Base-by-base conservation (phyloP, 92 coral and sea anemone genomes). In the Heteractis magnifica region DNA sequence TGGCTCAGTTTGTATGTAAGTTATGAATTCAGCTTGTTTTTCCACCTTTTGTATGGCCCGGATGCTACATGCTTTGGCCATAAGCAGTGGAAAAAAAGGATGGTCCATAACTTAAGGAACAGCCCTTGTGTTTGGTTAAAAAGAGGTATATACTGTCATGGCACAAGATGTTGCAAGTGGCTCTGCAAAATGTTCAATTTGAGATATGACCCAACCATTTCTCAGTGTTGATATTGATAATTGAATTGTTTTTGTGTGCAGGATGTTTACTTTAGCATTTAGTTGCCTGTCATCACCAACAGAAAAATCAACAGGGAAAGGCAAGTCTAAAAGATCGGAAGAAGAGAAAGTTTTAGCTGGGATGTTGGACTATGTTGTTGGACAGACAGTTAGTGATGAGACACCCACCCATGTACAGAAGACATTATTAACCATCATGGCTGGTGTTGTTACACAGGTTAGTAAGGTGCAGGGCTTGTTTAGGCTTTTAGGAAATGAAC, bases 391-490 rank as follows among this genome's bases (percentile, higher is more conserved):
- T 41, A 51, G 91, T 8, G 48, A 78, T 4, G 93, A 92, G 77
- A 90, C 98, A 16, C 98, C 98, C 48, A 81, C 85, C 49, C 71
- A 86, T 56, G 89, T 90, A 64, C 85, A 87, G 77, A 89, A 87
- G 52, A 79, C 56, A 16, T 78, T 95, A 51, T 81, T 94, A 73
- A 71, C 88, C 5, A 81, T 90, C 16, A 82, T 94, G 56, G 71
- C 87, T 56, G 87, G 85, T 65, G 87, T 92, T 44, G 92, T 84
- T 10, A 88, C 93, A 10, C 90, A 94, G 95, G 98, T 94, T 72
- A 51, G 90, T 15, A 71, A 7, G 19, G 58, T 79, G 75, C 44
- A 26, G 49, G 26, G 26, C 26, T 26, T 76, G 3, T 26, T 77
- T 55, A 3, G 5, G 2, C 13, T 53, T 12, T 53, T 7, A 7